Evolutionary conservation across 2,797 vertebrate species (phyloP), one percentile per base, ranked within the genome.

Genomic region (Gymnothorax javanicus): DNA sequence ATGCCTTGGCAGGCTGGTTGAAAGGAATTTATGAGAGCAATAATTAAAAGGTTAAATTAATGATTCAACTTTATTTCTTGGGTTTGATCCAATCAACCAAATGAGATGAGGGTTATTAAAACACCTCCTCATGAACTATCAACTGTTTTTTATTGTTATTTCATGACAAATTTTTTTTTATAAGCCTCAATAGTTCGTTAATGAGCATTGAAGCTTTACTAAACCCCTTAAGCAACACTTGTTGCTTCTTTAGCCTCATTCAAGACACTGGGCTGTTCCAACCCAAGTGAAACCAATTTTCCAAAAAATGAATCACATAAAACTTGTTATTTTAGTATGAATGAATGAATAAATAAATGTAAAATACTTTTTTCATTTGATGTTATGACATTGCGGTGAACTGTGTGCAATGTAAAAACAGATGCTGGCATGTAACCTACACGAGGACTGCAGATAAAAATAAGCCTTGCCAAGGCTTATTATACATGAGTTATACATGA

Each of bases 1-100:
- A 93, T 90, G 50, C 33, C 60, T 91, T 93, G 93, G 92, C 92
- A 94, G 89, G 86, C 69, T 52, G 85, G 57, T 62, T 43, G n/a
- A 86, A 81, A 59, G 52, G 25, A 81, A 57, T 86, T 77, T 20
- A 81, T 15, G 33, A 60, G 33, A 3, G 4, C 2, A n/a, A 25
- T 60, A 81, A 59, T 79, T 81, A 59, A 57, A 56, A 56, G 56
- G 8, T 60, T 60, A 77, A 20, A 86, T 77, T 62, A 33, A 79
- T 79, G 73, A 75, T 23, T 77, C 43, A 43, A 56, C 6, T 75
- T 54, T 81, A 9, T 15, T 33, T 77, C 9, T 86, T 54, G 58
- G 27, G 62, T 81, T 64, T 17, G 85, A 81, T 57, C 50, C 15
- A 79, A 64, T 82, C 71, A 62, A 88, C 62, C 67, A 73, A 57